Evolutionary conservation across 1,140 invertebrate genomes (phyloP).

Genomic region (Eufriesea mexicana): DNA sequence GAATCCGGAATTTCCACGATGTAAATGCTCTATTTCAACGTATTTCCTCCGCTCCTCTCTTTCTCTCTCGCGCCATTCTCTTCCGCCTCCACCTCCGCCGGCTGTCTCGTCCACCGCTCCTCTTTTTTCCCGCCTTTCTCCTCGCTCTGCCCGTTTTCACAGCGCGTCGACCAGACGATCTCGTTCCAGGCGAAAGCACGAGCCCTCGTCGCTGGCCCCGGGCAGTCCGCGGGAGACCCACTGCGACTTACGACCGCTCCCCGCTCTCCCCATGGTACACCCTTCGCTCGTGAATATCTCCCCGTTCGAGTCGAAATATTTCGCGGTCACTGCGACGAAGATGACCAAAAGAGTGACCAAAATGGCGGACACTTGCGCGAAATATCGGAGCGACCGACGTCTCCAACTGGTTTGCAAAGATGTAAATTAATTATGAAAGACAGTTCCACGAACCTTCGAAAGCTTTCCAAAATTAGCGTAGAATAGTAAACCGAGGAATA

Average conservation of each 20-base stretch:
- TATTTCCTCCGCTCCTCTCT: conserved; percentile 17
- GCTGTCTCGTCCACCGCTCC: not conserved
- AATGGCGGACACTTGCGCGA: no score
- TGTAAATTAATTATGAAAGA: no score
- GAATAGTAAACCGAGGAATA: no score
- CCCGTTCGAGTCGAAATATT: not conserved
- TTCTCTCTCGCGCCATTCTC: no score
- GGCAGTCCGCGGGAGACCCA: conserved; percentile 28
- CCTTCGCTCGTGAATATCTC: conserved; percentile 13
- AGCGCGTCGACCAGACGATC: conserved; percentile 37
- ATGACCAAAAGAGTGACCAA: not conserved
- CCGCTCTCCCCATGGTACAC: no score
- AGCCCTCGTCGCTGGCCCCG: not conserved
- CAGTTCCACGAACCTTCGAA: no score
- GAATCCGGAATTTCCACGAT: conserved; percentile 58
- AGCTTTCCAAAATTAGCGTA: no score
- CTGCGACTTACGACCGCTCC: conserved; percentile 39
- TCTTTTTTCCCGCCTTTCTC: conserved; percentile 20
- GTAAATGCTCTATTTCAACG: conserved; percentile 56
- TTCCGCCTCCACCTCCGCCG: not conserved
- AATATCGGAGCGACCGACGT: no score
- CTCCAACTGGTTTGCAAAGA: no score
- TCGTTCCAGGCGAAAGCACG: conserved; percentile 47
- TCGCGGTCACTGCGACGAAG: no score
- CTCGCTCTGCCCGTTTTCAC: conserved; percentile 28